Evolutionary conservation across 2,797 vertebrate species (phyloP).

Genomic region (Peromyscus attwateri): DNA sequence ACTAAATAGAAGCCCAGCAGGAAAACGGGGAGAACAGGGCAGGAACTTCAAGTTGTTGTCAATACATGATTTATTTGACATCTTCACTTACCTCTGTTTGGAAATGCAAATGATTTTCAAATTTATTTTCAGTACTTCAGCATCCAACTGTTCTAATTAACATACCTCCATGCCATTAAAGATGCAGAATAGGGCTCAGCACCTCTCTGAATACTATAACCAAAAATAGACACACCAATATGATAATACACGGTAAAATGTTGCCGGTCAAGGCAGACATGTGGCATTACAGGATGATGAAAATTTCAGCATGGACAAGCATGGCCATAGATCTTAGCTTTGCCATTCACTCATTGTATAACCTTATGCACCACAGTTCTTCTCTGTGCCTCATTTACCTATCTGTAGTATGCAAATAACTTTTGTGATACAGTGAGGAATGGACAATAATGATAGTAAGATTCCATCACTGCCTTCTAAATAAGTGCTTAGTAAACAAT

Average conservation of each 20-base stretch:
- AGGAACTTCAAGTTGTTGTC: constrained; percentile 44
- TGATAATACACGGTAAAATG: constrained; percentile 4
- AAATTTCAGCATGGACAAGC: not conserved
- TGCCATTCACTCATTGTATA: not conserved
- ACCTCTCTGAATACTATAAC: constrained; percentile 20
- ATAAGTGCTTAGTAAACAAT: constrained; percentile 9
- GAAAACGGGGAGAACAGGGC: not conserved
- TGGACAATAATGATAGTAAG: not conserved
- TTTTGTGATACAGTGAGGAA: not conserved
- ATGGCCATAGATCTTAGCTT: not conserved
- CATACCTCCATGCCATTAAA: constrained; percentile 45
- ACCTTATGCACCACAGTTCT: not conserved
- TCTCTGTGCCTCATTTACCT: not conserved
- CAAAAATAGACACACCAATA: not conserved
- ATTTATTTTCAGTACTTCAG: constrained; percentile 57
- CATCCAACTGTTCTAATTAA: constrained; percentile 54
- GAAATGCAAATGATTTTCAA: constrained; percentile 58
- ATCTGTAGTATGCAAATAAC: not conserved
- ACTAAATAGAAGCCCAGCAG: constrained; percentile 5
- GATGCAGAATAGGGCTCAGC: not conserved
- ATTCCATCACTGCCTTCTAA: not conserved
- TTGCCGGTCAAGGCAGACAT: not conserved
- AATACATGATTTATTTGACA: constrained; percentile 59
- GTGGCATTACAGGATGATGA: not conserved
- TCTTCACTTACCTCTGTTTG: constrained; percentile 51